Evolutionary conservation across 2,888 invertebrate species (phyloP), one percentile per base, ranked within the genome.

Genomic region (Drosophila peninsularis): DNA sequence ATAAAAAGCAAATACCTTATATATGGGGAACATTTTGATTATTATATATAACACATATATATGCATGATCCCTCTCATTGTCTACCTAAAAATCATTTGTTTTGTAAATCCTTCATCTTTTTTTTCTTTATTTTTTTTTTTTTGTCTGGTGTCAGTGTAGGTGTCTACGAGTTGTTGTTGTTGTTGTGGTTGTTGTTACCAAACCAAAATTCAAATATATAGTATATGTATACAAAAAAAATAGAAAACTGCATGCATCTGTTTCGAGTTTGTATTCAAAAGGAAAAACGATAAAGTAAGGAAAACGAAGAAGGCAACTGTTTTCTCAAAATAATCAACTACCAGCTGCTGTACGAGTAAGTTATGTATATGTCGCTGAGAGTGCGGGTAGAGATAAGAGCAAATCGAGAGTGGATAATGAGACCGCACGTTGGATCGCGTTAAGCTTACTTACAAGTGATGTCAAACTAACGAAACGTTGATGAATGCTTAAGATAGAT

Each of bases 211-310:
- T 45, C 52, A 80, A 70, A 60, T 64, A 47, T 32, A 19, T 17
- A 14, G 34, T 36, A 42, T 54, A 19, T 62, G 47, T 62, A 52
- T 69, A 78, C 50, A 57, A 61, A 64, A 32, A 64, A 27, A 65
- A 44, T 57, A 67, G 11, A 39, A 83, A 83, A 77, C 83, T 71
- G 78, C 83, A 83, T 83, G 83, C 83, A 80, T 66, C 65, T 36
- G 41, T 4, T 50, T 75, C 30, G 62, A 68, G 24, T 27, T 30
- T 65, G 55, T 54, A 60, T 57, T 34, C 41, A 39, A 41, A 11
- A 36, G 57, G 30, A 27, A 55, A 63, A 36, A 24, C 42, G 56
- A 17, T 45, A 54, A 19, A 50, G 57, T 55, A 61, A 27, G 45
- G 39, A 19, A 32, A 49, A 49, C 17, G 17, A 34, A 34, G 32